These are phyloP conservation scores for Cylloceria caligata DNA, from an alignment of 2,888 invertebrate genomes.

Conservation along the genomic window DNA sequence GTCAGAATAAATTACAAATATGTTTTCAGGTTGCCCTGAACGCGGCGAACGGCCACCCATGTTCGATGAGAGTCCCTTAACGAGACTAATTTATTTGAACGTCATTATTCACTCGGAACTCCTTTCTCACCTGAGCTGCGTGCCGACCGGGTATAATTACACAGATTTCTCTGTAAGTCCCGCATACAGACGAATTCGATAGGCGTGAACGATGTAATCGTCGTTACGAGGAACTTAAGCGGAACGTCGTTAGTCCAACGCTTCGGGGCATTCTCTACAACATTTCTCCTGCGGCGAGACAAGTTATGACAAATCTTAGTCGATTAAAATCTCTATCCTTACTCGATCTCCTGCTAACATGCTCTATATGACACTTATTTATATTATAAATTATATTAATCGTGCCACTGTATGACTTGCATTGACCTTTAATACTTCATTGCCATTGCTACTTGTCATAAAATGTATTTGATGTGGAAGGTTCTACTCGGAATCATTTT, in stretches of 20 bases:
- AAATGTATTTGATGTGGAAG: background rate
- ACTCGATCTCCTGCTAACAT: conserved; percentile 1
- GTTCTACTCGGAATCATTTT: too few species aligned
- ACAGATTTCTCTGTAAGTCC: conserved; percentile 17
- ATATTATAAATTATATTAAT: background rate
- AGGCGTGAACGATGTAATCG: conserved; percentile 44
- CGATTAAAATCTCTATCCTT: conserved; percentile 4
- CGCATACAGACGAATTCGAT: conserved; percentile 27
- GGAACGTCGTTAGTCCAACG: conserved; percentile 26
- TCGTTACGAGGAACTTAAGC: conserved; percentile 24
- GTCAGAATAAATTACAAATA: conserved; percentile 9
- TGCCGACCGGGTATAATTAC: conserved; percentile 14
- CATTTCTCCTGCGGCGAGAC: conserved; percentile 4
- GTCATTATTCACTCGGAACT: conserved; percentile 35
- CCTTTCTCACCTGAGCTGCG: conserved; percentile 15
- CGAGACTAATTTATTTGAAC: conserved; percentile 39
- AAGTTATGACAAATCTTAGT: conserved; percentile 14
- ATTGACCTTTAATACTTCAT: background rate
- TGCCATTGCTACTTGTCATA: background rate
- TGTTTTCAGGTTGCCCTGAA: background rate
- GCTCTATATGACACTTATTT: background rate
- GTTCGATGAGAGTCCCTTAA: conserved; percentile 21
- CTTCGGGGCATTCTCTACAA: background rate
- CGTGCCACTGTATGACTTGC: background rate
- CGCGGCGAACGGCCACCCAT: conserved; percentile 21